Conservation (phyloP, 2,113 vertebrate species). For the Embiotoca jacksoni region DNA sequence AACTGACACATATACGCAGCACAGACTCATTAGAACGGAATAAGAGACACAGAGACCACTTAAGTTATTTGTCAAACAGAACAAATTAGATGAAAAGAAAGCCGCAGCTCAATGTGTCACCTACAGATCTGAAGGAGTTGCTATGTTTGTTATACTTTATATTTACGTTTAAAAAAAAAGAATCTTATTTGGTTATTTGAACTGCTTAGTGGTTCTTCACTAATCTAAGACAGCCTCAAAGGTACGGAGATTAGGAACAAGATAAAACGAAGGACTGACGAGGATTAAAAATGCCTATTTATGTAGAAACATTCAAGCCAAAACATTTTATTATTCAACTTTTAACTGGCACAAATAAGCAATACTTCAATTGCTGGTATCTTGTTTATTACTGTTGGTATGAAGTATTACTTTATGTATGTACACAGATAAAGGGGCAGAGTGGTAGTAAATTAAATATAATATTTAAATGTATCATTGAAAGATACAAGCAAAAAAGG, state of each 20-base stretch:
- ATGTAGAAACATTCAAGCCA: too few relatives aligned
- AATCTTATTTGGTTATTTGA: conserved; percentile 40
- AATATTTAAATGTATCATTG: neutral
- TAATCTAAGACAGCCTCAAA: conserved; percentile 11
- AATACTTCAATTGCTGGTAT: too few relatives aligned
- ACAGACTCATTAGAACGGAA: conserved; percentile 63
- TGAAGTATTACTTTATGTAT: neutral
- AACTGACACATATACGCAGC: conserved; percentile 63
- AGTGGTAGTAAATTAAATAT: neutral
- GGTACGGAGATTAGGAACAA: neutral
- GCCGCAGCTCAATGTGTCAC: conserved; percentile 33
- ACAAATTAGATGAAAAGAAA: conserved; percentile 71
- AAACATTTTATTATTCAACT: too few relatives aligned
- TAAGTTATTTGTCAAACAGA: conserved; percentile 69
- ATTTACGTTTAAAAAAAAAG: conserved; percentile 14
- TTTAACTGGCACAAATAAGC: too few relatives aligned
- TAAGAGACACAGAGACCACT: conserved; percentile 64
- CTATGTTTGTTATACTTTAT: conserved; percentile 1
- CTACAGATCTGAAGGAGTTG: conserved; percentile 45
- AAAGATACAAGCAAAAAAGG: neutral
- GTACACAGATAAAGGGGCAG: neutral
- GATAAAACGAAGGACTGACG: neutral
- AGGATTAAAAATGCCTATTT: neutral
- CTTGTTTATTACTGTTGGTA: too few relatives aligned
- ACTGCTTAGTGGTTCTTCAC: conserved; percentile 14